Percentiles rank a stretch among this genome's conserved stretches.
phyloP scores from a whole-genome alignment of 35 echinoderm and acorn worm species.

The Stichopus chloronotus region DNA sequence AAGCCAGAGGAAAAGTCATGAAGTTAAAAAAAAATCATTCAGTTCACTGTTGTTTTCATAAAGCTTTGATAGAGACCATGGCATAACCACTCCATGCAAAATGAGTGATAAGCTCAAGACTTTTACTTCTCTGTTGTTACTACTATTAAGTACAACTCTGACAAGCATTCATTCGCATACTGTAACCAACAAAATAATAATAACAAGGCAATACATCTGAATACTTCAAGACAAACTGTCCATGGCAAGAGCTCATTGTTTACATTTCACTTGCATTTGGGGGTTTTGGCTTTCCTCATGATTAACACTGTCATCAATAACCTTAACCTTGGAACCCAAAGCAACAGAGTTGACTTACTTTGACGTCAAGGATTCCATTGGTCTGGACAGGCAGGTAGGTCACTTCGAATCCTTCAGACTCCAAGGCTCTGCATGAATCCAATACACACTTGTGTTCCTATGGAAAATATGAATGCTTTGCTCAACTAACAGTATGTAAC shows the following conservation, averaged over 20 bases:
- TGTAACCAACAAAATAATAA: too few species aligned
- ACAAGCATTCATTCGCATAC: too few species aligned
- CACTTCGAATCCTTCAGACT: conserved; percentile 91
- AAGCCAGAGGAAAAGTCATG: neutral
- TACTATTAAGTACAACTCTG: neutral
- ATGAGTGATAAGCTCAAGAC: too few species aligned
- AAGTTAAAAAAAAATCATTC: neutral
- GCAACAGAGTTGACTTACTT: conserved; percentile 51
- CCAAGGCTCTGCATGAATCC: conserved; percentile 89
- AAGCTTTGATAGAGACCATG: neutral
- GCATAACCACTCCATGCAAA: neutral
- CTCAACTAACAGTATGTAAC: too few species aligned
- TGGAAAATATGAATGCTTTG: neutral
- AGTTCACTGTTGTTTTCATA: neutral
- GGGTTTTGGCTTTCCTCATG: too few species aligned
- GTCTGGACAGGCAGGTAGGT: conserved; percentile 93
- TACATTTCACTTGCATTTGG: too few species aligned
- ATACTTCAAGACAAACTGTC: too few species aligned
- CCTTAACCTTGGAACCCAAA: too few species aligned
- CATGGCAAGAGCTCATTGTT: too few species aligned
- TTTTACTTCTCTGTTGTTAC: too few species aligned
- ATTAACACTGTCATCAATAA: too few species aligned
- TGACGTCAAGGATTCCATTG: conserved; percentile 89
- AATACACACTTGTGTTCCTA: conserved; percentile 99
- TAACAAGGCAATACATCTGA: too few species aligned